Conservation (phyloP, 2,113 vertebrate species). For the Falcunculus frontatus region DNA sequence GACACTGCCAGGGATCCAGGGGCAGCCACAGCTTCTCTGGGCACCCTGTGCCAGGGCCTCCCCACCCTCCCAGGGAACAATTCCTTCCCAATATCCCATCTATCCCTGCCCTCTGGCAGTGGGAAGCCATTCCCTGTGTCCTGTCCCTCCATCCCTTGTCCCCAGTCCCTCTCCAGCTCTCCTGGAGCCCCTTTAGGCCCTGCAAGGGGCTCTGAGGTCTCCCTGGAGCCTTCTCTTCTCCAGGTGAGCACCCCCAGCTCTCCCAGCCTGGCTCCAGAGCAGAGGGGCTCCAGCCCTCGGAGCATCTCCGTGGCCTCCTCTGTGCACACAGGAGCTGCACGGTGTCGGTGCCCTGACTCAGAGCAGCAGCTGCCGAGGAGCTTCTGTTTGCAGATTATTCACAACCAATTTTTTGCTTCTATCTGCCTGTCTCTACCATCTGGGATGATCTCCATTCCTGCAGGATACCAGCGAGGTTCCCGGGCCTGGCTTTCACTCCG, state of each 20-base stretch:
- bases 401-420: neutral
- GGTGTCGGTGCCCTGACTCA: neutral
- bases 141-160: neutral
- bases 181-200: neutral
- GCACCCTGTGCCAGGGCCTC: neutral
- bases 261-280: neutral
- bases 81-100: neutral
- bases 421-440: neutral
- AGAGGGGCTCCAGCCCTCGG: neutral
- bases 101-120: neutral
- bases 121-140: neutral
- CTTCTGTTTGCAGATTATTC: slow-evolving; percentile 1
- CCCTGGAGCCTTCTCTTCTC: neutral
- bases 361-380: neutral
- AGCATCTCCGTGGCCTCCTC: neutral
- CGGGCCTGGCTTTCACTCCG: neutral
- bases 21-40: neutral
- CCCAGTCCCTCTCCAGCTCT: neutral
- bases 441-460: neutral
- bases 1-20: neutral
- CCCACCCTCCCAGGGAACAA: neutral
- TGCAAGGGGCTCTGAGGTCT: neutral
- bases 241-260: neutral
- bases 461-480: neutral
- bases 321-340: neutral